Evolutionary conservation across 53 echinoderm and acorn worm genomes (phyloP).

Genomic region (Echinarachnius parma): DNA sequence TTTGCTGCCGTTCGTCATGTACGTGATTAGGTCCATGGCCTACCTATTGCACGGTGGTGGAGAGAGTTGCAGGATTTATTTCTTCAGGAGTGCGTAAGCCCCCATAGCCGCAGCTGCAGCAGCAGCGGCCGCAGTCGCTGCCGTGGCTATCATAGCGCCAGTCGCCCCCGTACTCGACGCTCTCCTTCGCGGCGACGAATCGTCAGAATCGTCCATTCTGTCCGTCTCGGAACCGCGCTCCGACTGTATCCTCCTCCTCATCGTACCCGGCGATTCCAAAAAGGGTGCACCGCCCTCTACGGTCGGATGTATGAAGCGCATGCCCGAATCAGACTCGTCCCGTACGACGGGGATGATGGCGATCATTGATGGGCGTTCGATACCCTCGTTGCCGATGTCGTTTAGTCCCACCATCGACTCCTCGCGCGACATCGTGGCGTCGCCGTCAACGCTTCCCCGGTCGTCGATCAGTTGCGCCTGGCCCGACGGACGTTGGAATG

Average conservation of each 20-base stretch:
- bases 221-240: neutral
- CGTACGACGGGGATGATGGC: no score
- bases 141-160: constrained; percentile 7
- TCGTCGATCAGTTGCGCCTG: no score
- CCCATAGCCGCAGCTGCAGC: constrained; percentile 29
- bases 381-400: neutral
- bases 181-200: constrained; percentile 12
- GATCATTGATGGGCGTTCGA: neutral
- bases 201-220: neutral
- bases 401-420: constrained; percentile 13
- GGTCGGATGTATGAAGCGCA: neutral
- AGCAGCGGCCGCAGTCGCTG: constrained; percentile 5
- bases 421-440: no score
- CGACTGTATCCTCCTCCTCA: constrained; percentile 3
- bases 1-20: no score
- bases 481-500: neutral
- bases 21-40: no score
- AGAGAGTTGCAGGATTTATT: no score
- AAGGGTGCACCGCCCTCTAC: neutral
- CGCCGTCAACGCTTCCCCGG: no score
- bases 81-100: constrained; percentile 23
- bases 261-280: no score
- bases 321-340: neutral
- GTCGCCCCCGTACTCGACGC: constrained; percentile 8
- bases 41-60: no score